Base-by-base conservation (phyloP, 2,888 invertebrate species). In the Brenthis hecate region DNA sequence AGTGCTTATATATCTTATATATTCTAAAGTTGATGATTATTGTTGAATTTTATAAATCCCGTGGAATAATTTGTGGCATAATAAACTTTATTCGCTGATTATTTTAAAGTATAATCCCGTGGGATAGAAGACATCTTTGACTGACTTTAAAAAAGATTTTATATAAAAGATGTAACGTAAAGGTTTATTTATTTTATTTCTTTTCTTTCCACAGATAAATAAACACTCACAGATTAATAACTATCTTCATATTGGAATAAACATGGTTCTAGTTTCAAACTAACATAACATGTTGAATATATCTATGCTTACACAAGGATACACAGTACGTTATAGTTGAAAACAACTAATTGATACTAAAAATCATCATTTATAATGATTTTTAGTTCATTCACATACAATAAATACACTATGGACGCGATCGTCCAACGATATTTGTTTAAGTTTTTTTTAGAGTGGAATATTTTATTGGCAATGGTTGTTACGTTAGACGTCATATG, bases 281-380 rank as follows among this genome's bases (percentile, higher is more conserved):
- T 91, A 91, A 90, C 89, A 91, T 90, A 84, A 91, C 89, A 91
- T 81, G 77, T 88, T 85, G 82, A 86, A 87, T 86, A 85, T 83
- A 84, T 86, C 91, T 91, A 91, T 83, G 85, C 85, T 90, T 88
- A 88, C 88, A 91, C 89, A 88, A 85, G 89, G 89, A 90, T 43
- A 43, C 89, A 91, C 86, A 85, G 88, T 88, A 89, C 88, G 86
- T 82, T 82, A 87, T 87, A 83, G 78, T 89, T 85, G 85, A 85
- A 84, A 86, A 91, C 91, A 91, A 83, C 91, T 91, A 91, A 81
- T 80, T 77, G 72, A 75, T 74, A 85, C 87, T 85, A 82, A 88
- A 86, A 84, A 86, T 87, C 86, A 88, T 85, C 85, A 78, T 72
- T 70, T 32, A 71, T 14, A 84, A 89, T 87, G 86, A 89, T 84